These are phyloP conservation scores for Heteromyza rotundicornis DNA, from an alignment of 2,888 invertebrate species.

Conservation along the genomic window DNA sequence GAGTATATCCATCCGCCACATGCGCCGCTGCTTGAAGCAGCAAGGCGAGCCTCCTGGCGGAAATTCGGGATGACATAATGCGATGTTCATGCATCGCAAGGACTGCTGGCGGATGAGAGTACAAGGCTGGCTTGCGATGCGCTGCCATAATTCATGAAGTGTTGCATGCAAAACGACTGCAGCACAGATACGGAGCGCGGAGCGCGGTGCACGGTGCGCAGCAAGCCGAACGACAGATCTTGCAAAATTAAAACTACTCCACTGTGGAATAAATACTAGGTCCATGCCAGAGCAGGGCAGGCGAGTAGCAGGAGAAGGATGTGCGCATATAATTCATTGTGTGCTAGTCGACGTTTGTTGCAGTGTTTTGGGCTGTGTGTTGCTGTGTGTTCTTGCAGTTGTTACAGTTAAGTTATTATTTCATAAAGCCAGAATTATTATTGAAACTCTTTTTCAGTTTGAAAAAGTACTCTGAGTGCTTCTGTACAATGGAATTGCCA, in stretches of 20 bases:
- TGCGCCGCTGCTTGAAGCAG: no score
- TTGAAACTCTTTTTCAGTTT: constrained; percentile 48
- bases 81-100: constrained; percentile 29
- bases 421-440: constrained; percentile 57
- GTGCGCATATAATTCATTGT: constrained; percentile 46
- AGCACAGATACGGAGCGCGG: background rate
- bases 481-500: no score
- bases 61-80: constrained; percentile 53
- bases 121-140: constrained; percentile 44
- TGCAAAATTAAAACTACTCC: constrained; percentile 52
- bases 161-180: constrained; percentile 47
- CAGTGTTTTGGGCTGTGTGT: constrained; percentile 24
- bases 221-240: constrained; percentile 15
- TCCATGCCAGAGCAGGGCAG: constrained; percentile 8
- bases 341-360: constrained; percentile 40
- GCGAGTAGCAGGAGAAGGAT: constrained; percentile 6
- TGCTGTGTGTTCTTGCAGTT: constrained; percentile 30
- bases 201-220: background rate
- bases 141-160: constrained; percentile 55
- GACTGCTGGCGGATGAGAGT: background rate
- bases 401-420: constrained; percentile 52
- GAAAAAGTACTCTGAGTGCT: background rate
- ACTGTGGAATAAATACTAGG: constrained; percentile 46
- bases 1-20: no score
- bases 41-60: constrained; percentile 29